Percentiles rank a stretch among this genome's conserved stretches.
Evolutionary conservation across 2,113 vertebrate genomes (phyloP).

Genomic region (Cariama cristata): DNA sequence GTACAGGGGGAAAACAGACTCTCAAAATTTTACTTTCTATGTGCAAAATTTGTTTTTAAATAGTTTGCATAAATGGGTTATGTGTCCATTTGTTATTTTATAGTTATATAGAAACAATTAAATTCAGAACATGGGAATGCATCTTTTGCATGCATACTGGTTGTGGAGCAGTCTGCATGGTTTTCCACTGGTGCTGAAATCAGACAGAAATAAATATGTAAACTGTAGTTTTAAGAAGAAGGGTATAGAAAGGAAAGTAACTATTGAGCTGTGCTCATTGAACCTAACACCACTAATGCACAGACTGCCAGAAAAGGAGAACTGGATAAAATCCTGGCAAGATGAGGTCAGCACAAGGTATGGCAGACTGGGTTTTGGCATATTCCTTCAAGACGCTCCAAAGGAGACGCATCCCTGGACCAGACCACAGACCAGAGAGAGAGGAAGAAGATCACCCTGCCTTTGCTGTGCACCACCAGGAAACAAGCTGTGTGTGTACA

Average conservation of each 20-base stretch:
- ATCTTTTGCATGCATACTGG: background rate
- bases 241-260: background rate
- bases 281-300: background rate
- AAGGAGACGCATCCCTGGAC: background rate
- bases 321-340: background rate
- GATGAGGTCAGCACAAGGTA: background rate
- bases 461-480: background rate
- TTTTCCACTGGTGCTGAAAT: background rate
- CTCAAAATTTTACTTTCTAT: background rate
- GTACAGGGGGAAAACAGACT: background rate
- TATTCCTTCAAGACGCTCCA: background rate
- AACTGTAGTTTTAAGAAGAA: background rate
- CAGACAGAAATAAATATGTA: background rate
- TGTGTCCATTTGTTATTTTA: background rate
- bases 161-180: background rate
- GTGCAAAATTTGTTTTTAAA: background rate
- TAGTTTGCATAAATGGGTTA: background rate
- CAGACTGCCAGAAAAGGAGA: background rate
- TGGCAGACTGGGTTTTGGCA: background rate
- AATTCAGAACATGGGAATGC: background rate
- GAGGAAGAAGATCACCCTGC: background rate
- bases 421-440: background rate
- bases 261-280: background rate
- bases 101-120: background rate
- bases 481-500: background rate